Evolutionary conservation across 2,113 vertebrate genomes (phyloP).

Genomic region (Hucho hucho): DNA sequence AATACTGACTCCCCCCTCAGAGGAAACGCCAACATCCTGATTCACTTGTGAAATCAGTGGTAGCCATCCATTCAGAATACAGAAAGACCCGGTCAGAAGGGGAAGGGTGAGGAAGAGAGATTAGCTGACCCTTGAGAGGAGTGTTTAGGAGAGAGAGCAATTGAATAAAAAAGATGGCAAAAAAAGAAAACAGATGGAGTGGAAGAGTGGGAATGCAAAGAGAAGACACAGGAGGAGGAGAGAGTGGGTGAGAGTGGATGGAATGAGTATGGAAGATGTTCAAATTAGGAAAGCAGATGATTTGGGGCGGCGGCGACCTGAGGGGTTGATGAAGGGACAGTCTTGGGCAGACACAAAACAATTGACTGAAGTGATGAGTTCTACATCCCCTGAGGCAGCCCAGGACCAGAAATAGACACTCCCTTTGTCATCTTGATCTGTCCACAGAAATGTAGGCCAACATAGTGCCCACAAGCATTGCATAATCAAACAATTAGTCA

Average conservation of each 20-base stretch:
- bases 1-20: not conserved
- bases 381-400: not conserved
- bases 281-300: slow-evolving; percentile 27
- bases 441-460: not conserved
- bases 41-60: slow-evolving; percentile 28
- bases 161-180: not conserved
- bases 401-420: not conserved
- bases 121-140: not conserved
- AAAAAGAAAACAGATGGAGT: not conserved
- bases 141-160: not conserved
- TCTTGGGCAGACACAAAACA: not conserved
- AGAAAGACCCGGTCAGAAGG: slow-evolving; percentile 16
- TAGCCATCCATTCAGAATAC: slow-evolving; percentile 18
- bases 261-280: not conserved
- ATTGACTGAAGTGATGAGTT: not conserved
- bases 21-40: not conserved
- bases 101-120: slow-evolving; percentile 15
- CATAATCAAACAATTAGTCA: not conserved
- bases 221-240: not conserved
- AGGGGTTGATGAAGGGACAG: not conserved
- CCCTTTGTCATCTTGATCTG: not conserved
- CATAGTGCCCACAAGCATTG: not conserved
- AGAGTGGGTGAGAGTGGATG: not conserved
- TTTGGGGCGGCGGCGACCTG: not conserved
- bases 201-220: not conserved